These are phyloP conservation scores for Heliopora coerulea DNA, from an alignment of 92 coral and sea anemone species.

Conservation along the genomic window DNA sequence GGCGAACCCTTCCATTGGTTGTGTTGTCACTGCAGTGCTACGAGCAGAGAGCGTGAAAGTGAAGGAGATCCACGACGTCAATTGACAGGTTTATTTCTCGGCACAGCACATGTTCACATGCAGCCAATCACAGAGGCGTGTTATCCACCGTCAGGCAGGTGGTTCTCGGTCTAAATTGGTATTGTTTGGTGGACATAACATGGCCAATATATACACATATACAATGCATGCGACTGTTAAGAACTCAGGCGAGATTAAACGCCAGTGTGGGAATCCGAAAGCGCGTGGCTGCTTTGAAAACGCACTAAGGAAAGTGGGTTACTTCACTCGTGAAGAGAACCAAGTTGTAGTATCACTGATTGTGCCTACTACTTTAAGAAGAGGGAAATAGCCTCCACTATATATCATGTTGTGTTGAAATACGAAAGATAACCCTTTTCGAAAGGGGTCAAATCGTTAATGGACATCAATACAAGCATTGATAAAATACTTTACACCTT, in stretches of 20 bases:
- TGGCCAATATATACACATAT: not conserved
- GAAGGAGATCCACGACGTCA: not conserved
- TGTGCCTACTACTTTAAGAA: too few species aligned
- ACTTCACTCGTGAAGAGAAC: too few species aligned
- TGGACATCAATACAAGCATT: too few species aligned
- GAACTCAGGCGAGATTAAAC: not conserved
- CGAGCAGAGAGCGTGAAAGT: not conserved
- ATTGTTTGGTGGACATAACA: not conserved
- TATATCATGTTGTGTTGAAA: too few species aligned
- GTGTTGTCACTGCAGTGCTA: not conserved
- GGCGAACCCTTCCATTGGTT: not conserved
- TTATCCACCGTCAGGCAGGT: constrained; percentile 13
- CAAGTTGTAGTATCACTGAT: too few species aligned
- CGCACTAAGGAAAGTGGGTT: too few species aligned
- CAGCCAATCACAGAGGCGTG: constrained; percentile 31
- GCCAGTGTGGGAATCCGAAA: not conserved
- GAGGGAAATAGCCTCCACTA: too few species aligned
- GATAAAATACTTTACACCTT: too few species aligned
- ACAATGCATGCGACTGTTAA: constrained; percentile 16
- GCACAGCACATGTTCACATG: constrained; percentile 21
- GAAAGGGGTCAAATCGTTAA: too few species aligned
- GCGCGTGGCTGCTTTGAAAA: not conserved
- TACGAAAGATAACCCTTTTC: too few species aligned
- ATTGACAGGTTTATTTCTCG: not conserved
- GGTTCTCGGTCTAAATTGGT: constrained; percentile 10